These are phyloP conservation scores for Acipenser ruthenus DNA, from an alignment of 2,797 vertebrate species.

Conservation along the genomic window DNA sequence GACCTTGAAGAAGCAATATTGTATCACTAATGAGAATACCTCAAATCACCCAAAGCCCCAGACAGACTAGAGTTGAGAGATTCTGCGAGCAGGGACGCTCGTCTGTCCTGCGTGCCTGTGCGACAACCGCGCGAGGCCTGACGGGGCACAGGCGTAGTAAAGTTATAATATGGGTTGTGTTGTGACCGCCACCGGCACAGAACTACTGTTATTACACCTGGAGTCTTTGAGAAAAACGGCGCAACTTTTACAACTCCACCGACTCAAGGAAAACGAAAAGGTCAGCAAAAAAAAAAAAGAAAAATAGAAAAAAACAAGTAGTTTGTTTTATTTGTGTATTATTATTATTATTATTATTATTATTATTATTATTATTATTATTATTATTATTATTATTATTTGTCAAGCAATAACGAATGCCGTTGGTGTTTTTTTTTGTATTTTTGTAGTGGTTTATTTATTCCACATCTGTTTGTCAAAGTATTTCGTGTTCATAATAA, in stretches of 20 bases:
- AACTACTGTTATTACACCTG: slow-evolving; percentile 60
- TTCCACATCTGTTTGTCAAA: too few relatives aligned
- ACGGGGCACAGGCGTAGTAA: slow-evolving; percentile 22
- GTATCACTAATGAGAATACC: slow-evolving; percentile 64
- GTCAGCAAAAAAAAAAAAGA: slow-evolving; percentile 43
- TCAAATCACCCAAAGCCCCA: slow-evolving; percentile 58
- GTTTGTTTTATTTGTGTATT: slow-evolving; percentile 9
- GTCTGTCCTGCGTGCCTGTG: slow-evolving; percentile 10
- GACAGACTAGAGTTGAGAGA: slow-evolving; percentile 49
- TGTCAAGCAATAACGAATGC: too few relatives aligned
- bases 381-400: slow-evolving; percentile 3
- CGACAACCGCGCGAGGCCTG: slow-evolving; percentile 30
- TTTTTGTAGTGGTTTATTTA: too few relatives aligned
- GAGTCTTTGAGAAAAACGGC: slow-evolving; percentile 63
- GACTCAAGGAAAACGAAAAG: slow-evolving; percentile 63
- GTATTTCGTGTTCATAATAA: not conserved
- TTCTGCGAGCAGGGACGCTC: slow-evolving; percentile 22
- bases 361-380: slow-evolving; percentile 19
- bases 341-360: slow-evolving; percentile 12
- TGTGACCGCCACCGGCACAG: slow-evolving; percentile 67
- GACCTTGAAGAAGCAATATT: slow-evolving; percentile 56
- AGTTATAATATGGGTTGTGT: slow-evolving; percentile 66
- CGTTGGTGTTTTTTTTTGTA: too few relatives aligned
- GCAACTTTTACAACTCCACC: slow-evolving; percentile 62
- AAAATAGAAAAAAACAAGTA: slow-evolving; percentile 15